Percentiles rank a stretch among this genome's conserved stretches.
These are phyloP conservation scores for Sebastes trivittatus DNA, from an alignment of 2,797 vertebrate genomes.

Conservation along the genomic window DNA sequence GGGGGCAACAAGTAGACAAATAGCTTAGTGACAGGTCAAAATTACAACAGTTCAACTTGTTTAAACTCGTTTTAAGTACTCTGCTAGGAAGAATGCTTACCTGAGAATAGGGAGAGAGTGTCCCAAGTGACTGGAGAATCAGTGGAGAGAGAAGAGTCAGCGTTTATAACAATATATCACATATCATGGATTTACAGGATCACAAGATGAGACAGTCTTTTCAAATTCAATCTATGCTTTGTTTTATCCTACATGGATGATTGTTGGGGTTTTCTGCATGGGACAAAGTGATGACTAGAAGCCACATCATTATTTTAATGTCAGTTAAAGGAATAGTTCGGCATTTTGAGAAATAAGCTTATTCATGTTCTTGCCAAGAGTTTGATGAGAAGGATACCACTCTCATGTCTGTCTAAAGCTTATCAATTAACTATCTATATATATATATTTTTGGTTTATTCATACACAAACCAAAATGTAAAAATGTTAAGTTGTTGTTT, in stretches of 20 bases:
- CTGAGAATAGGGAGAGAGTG: slow-evolving; percentile 93
- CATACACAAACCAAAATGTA: background rate
- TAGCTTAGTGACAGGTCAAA: slow-evolving; percentile 8
- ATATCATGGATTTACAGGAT: background rate
- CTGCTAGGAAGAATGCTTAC: slow-evolving; percentile 73
- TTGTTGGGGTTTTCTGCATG: background rate
- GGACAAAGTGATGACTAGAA: background rate
- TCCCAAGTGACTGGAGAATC: slow-evolving; percentile 88
- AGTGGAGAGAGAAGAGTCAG: slow-evolving; percentile 53
- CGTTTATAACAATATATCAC: background rate
- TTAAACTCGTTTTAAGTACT: slow-evolving; percentile 6
- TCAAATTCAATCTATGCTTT: background rate
- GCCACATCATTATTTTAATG: background rate
- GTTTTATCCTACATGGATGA: background rate
- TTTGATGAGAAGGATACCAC: background rate
- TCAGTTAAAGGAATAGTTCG: background rate
- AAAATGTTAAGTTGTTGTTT: background rate
- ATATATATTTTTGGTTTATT: background rate
- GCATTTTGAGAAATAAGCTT: background rate
- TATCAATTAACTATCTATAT: background rate
- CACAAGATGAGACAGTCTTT: background rate
- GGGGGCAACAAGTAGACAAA: background rate
- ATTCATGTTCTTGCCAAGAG: background rate
- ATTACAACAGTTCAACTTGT: slow-evolving; percentile 12
- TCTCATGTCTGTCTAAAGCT: background rate